Conservation (phyloP, 92 coral and sea anemone species). For the Porites divaricata region DNA sequence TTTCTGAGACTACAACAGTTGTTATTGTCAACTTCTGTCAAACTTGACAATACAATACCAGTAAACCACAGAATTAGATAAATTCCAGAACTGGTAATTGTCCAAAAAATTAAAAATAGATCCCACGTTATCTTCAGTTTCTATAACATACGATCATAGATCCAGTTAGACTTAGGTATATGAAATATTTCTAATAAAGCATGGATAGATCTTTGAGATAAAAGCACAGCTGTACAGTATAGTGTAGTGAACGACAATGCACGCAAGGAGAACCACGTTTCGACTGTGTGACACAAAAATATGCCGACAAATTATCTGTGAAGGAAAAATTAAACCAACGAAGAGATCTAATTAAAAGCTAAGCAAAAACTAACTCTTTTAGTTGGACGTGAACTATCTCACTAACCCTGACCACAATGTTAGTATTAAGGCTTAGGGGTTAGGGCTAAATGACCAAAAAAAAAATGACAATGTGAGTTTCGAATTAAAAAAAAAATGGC, state of each 20-base stretch:
- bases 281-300: constrained; percentile 37
- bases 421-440: not conserved
- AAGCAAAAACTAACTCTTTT: not conserved
- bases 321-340: not conserved
- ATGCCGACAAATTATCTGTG: constrained; percentile 34
- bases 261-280: constrained; percentile 33
- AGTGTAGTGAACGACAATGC: not conserved
- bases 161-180: not conserved
- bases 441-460: not conserved
- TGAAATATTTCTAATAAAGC: not conserved
- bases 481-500: not conserved
- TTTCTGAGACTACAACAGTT: not conserved
- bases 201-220: not conserved
- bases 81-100: constrained; percentile 10
- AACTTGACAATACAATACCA: constrained; percentile 17
- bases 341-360: not conserved
- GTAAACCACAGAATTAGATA: constrained; percentile 27
- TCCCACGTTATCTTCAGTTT: not conserved
- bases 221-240: not conserved
- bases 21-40: constrained; percentile 11
- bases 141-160: not conserved
- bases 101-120: not conserved
- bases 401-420: not conserved
- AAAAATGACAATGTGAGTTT: not conserved
- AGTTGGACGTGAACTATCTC: not conserved